Evolutionary conservation across 2,113 vertebrate genomes (phyloP).

Genomic region (Poeciliopsis prolifica): DNA sequence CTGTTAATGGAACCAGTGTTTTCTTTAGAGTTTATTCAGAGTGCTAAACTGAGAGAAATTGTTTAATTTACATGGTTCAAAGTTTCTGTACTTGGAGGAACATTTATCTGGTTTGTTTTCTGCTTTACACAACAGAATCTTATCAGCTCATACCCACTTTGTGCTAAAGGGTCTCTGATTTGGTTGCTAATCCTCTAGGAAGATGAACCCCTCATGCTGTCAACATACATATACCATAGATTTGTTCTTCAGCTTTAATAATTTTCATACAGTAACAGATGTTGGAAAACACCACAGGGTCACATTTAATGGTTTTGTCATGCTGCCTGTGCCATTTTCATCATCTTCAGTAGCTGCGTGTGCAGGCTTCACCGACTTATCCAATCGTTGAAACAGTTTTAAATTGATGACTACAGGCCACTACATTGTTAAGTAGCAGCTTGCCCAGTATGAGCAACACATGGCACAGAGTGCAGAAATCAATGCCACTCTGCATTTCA

Average conservation of each 20-base stretch:
- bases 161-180: neutral
- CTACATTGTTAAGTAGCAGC: slow-evolving; percentile 68
- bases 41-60: too few relatives aligned
- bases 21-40: too few relatives aligned
- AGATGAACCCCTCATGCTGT: neutral
- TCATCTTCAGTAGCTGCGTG: slow-evolving; percentile 67
- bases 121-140: neutral
- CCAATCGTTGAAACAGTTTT: slow-evolving; percentile 67
- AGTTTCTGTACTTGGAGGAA: neutral
- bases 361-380: slow-evolving; percentile 64
- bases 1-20: too few relatives aligned
- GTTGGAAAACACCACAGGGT: slow-evolving; percentile 53
- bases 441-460: slow-evolving; percentile 65
- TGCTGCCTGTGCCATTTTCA: slow-evolving; percentile 55
- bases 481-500: slow-evolving; percentile 67
- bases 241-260: slow-evolving; percentile 16
- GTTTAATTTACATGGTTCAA: neutral
- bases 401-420: slow-evolving; percentile 71
- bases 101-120: neutral
- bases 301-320: slow-evolving; percentile 53
- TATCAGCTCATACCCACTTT: neutral
- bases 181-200: neutral
- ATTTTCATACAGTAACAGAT: slow-evolving; percentile 41
- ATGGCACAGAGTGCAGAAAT: slow-evolving; percentile 67
- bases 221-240: slow-evolving; percentile 12